Conservation (phyloP, 2,797 vertebrate genomes). For the Euthynnus affinis region DNA sequence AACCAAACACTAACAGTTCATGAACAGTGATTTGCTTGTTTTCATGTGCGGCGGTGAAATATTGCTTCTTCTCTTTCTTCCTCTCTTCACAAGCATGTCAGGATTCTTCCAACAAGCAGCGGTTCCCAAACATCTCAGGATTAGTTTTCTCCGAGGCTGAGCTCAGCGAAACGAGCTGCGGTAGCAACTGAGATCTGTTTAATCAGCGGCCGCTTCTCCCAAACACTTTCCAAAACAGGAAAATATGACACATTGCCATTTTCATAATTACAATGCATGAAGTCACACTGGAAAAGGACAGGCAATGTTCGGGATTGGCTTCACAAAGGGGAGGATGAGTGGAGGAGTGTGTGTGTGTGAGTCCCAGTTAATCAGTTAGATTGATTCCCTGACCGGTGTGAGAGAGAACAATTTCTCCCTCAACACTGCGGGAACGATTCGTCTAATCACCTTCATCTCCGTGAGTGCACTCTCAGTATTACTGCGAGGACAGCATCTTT, state of each 20-base stretch:
- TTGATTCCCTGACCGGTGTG: constrained; percentile 55
- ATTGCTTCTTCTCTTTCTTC: neutral
- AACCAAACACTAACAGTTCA: constrained; percentile 3
- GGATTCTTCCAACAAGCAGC: constrained; percentile 55
- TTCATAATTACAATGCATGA: constrained; percentile 62
- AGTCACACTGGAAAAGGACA: constrained; percentile 39
- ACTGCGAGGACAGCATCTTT: constrained; percentile 50
- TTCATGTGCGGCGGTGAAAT: constrained; percentile 14
- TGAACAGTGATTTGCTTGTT: neutral
- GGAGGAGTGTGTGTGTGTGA: constrained; percentile 1
- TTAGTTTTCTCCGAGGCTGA: constrained; percentile 38
- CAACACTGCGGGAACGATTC: constrained; percentile 33
- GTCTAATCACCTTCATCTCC: constrained; percentile 66
- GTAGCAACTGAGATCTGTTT: constrained; percentile 41
- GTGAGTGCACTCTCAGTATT: constrained; percentile 65
- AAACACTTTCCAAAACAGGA: constrained; percentile 41
- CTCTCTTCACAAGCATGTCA: constrained; percentile 8
- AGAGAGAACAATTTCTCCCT: constrained; percentile 40
- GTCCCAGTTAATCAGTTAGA: constrained; percentile 70
- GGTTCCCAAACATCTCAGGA: constrained; percentile 47
- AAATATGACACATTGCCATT: constrained; percentile 66
- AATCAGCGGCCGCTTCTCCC: constrained; percentile 34
- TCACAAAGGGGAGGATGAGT: constrained; percentile 13
- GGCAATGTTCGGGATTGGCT: constrained; percentile 20
- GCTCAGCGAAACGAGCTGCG: constrained; percentile 56